Evolutionary conservation across 2,113 vertebrate genomes (phyloP), one percentile per base, ranked within the genome.

Genomic region (Tor tambroides): DNA sequence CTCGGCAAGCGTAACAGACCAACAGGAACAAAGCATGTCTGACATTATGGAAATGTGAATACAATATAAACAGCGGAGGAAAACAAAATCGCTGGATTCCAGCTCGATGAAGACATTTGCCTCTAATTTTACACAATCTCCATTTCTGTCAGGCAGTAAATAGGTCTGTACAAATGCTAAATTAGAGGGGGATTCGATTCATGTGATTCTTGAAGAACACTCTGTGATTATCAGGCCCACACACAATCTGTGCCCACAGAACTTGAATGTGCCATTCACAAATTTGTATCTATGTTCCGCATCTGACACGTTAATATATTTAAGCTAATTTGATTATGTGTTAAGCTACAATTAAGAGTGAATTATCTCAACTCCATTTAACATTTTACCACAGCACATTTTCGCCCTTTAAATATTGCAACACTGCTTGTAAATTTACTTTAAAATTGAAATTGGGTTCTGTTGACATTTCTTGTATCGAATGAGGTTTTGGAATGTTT

Each of bases 11-110:
- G 30, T 69, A 86, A 85, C 78, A 82, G 43, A 30, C 38, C 71
- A 23, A 83, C 74, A 72, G 74, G 82, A 82, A 51, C 65, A 81
- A 78, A 71, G 80, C 80, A 35, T 71, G 32, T 59, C 88, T 84
- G 56, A 81, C 76, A 63, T 65, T 79, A 38, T 77, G 86, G 71
- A 87, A 87, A 77, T 82, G 30, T 81, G 54, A 65, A 63, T 28
- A 51, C 79, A 87, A 83, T 86, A n/a, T 81, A 87, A 87, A 87
- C 80, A 51, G 28, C 26, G 76, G 38, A 75, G 54, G 28, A 87
- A 61, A 79, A 46, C 26, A 14, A 61, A 30, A 85, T 67, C 11
- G 3, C 59, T 78, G 61, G 32, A 41, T 81, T 61, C 35, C 46
- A 71, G 49, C 69, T 35, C 28, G 5, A 41, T 74, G 83, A 84